phyloP scores from a whole-genome alignment of 2,113 vertebrate genomes.

The Melanerpes aurifrons region DNA sequence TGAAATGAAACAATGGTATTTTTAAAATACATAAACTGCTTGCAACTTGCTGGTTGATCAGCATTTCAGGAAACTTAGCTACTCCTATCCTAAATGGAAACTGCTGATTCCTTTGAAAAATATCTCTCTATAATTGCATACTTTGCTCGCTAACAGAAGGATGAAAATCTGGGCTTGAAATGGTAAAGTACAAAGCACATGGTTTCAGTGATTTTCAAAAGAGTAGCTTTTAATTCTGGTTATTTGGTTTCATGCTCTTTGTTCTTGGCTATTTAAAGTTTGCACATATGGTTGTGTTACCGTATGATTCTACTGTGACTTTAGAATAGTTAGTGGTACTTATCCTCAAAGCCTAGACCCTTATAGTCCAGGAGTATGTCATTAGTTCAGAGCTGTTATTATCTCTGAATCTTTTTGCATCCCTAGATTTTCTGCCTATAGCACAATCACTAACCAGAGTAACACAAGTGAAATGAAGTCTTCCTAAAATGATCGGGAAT shows the following conservation, averaged over 20 bases:
- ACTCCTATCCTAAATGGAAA: not conserved
- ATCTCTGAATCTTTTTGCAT: not conserved
- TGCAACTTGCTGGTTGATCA: not conserved
- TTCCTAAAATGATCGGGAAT: not conserved
- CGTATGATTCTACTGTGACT: not conserved
- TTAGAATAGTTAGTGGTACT: not conserved
- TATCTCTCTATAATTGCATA: constrained; percentile 6
- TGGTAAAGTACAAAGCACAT: not conserved
- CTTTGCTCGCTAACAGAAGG: not conserved
- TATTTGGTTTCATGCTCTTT: not conserved
- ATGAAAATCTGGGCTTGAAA: not conserved
- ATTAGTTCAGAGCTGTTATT: not conserved
- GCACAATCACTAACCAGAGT: not conserved
- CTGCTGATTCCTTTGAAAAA: not conserved
- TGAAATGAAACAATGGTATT: not conserved
- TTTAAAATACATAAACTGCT: not conserved
- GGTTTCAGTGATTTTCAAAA: not conserved
- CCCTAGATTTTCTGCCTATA: not conserved
- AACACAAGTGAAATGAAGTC: not conserved
- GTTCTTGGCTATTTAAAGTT: constrained; percentile 2
- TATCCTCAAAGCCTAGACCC: not conserved
- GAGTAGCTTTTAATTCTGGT: not conserved
- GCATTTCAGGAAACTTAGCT: not conserved
- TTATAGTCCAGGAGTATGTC: not conserved
- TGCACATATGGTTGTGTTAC: not conserved